phyloP scores from a whole-genome alignment of 2,797 vertebrate species.

The Apogon talboti region DNA sequence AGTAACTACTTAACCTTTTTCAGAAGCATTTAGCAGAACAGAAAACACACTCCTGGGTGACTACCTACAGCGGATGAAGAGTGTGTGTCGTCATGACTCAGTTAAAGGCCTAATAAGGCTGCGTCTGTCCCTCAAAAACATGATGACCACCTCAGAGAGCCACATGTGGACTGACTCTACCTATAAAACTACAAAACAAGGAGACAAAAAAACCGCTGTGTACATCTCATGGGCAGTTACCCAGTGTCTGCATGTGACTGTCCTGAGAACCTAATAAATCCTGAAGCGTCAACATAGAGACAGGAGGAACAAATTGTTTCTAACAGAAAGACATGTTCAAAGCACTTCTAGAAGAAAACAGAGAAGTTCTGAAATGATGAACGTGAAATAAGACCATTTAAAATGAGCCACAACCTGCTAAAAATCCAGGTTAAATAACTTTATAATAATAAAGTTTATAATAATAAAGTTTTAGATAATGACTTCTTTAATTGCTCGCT shows the following conservation, averaged over 20 bases:
- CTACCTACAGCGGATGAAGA: neutral
- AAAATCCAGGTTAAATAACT: too few relatives aligned
- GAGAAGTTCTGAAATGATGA: neutral
- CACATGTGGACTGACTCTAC: neutral
- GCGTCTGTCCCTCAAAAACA: constrained; percentile 6
- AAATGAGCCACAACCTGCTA: neutral
- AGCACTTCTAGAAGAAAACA: neutral
- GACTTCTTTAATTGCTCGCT: too few relatives aligned
- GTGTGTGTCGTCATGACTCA: too few relatives aligned
- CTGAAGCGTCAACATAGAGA: constrained; percentile 38
- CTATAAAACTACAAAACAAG: constrained; percentile 34
- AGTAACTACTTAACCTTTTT: constrained; percentile 56
- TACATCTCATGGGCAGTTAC: constrained; percentile 27
- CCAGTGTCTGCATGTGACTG: constrained; percentile 2
- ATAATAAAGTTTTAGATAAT: too few relatives aligned
- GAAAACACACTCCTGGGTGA: constrained; percentile 26
- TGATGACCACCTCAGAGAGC: constrained; percentile 28
- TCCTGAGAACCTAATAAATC: constrained; percentile 41
- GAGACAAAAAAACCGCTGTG: constrained; percentile 24
- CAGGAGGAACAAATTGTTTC: neutral
- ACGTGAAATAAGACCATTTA: neutral
- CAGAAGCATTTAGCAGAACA: constrained; percentile 31
- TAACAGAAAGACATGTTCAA: constrained; percentile 1
- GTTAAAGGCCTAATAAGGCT: constrained; percentile 42
- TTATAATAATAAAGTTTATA: too few relatives aligned